Evolutionary conservation across 2,113 vertebrate species (phyloP).

Genomic region (Nerophis ophidion): DNA sequence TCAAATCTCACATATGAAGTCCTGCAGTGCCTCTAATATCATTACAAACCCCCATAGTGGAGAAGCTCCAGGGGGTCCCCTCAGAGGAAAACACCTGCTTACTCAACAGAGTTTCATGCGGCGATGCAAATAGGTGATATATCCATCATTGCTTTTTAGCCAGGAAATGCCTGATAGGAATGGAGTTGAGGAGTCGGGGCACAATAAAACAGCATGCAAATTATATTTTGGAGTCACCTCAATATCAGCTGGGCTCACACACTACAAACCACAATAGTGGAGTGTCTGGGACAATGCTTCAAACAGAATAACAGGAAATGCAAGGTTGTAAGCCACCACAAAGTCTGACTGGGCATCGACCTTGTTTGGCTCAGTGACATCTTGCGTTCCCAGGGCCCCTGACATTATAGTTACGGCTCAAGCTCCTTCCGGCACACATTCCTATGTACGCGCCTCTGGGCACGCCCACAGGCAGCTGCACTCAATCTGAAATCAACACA

Average conservation of each 20-base stretch:
- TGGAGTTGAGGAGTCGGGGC: constrained; percentile 7
- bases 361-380: no score
- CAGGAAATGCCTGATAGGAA: constrained; percentile 13
- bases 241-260: constrained; percentile 11
- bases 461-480: no score
- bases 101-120: constrained; percentile 20
- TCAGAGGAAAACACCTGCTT: constrained; percentile 44
- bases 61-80: constrained; percentile 22
- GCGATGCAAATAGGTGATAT: constrained; percentile 43
- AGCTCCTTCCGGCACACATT: no score
- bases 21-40: constrained; percentile 39
- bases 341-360: no score
- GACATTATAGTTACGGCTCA: no score
- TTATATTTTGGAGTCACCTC: neutral
- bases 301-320: no score
- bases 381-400: no score
- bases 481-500: no score
- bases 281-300: no score
- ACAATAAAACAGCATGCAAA: constrained; percentile 3
- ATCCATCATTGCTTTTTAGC: constrained; percentile 36
- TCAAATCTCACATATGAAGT: constrained; percentile 36
- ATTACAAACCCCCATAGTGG: constrained; percentile 37
- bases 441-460: no score
- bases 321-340: no score
- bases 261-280: constrained; percentile 2